Conservation (phyloP, 23 tunicate genomes). For the Aplidium turbinatum region DNA sequence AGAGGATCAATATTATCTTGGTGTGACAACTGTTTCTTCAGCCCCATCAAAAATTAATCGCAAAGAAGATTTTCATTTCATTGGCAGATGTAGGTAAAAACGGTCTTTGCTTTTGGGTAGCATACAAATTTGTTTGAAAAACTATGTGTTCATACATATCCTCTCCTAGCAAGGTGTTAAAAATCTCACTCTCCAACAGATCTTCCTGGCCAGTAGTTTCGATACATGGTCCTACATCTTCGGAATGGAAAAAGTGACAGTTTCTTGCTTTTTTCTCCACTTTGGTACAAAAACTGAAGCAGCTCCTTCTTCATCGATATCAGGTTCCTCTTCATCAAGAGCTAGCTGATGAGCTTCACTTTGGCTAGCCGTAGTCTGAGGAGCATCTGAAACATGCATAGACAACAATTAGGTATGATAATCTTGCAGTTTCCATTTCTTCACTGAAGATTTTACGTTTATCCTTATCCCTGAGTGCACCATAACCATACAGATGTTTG, state of each 20-base stretch:
- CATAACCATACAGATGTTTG: too few species aligned
- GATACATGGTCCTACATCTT: constrained; percentile 2
- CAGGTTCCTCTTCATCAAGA: too few species aligned
- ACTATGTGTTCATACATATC: constrained; percentile 2
- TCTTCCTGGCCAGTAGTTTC: not conserved
- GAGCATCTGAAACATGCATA: too few species aligned
- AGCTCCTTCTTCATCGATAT: not conserved
- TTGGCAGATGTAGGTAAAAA: not conserved
- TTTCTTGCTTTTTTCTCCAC: not conserved
- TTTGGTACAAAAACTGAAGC: not conserved
- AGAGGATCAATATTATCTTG: constrained; percentile 4
- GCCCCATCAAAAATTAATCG: not conserved
- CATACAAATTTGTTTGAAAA: constrained; percentile 11
- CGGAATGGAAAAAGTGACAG: not conserved
- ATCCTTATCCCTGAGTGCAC: too few species aligned
- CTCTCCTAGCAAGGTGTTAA: constrained; percentile 6
- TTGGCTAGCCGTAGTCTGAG: too few species aligned
- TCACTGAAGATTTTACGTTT: too few species aligned
- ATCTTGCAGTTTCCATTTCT: too few species aligned
- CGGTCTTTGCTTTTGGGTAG: constrained; percentile 9
- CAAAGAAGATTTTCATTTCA: not conserved
- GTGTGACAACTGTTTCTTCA: not conserved
- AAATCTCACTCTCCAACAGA: not conserved
- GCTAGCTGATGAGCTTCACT: too few species aligned
- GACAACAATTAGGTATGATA: too few species aligned